Conservation (phyloP, 2,113 vertebrate species). For the Gallinago undulata region DNA sequence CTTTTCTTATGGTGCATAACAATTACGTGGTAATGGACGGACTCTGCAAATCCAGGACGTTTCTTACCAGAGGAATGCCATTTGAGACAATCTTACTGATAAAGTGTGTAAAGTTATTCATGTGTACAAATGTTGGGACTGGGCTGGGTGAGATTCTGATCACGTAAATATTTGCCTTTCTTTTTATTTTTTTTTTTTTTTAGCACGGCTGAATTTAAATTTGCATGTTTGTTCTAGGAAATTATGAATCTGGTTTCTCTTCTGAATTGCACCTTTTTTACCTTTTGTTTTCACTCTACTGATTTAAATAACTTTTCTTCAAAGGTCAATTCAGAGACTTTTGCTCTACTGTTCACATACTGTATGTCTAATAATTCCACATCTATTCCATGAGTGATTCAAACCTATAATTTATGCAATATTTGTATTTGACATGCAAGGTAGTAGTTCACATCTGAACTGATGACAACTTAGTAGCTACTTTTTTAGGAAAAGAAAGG, state of each 20-base stretch:
- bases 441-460: background rate
- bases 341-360: conserved; percentile 23
- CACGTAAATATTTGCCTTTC: background rate
- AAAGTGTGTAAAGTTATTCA: conserved; percentile 3
- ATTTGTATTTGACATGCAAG: background rate
- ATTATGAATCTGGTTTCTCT: background rate
- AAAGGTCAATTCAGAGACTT: conserved; percentile 43
- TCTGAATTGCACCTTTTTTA: background rate
- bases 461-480: background rate
- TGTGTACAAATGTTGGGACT: background rate
- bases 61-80: background rate
- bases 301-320: conserved; percentile 29
- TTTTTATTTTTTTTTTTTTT: background rate
- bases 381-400: conserved; percentile 34
- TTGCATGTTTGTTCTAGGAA: background rate
- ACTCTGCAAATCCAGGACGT: background rate
- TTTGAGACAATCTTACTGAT: background rate
- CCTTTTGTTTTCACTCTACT: conserved; percentile 5
- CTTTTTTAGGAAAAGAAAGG: background rate
- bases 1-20: background rate
- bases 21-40: background rate
- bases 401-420: conserved; percentile 36
- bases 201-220: background rate
- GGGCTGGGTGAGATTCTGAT: background rate
- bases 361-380: conserved; percentile 42